Conservation (phyloP, 2,888 invertebrate species). For the Elgonia sp. region DNA sequence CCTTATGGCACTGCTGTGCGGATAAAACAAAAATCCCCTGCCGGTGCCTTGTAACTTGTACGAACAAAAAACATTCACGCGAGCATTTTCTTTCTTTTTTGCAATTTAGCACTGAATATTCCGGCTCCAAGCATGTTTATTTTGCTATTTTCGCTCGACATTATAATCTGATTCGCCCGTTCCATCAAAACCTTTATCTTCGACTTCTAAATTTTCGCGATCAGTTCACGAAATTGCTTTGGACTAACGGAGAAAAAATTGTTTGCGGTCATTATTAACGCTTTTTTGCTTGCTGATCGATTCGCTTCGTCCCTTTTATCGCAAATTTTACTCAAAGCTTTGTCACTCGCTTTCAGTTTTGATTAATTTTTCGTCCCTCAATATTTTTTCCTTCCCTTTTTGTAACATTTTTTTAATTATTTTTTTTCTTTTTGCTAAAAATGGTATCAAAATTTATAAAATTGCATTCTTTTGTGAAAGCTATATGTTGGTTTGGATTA, state of each 20-base stretch:
- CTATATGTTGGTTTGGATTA: too few species aligned
- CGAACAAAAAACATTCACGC: constrained; percentile 10
- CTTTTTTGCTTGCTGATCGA: constrained; percentile 10
- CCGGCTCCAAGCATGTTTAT: neutral
- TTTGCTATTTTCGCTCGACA: neutral
- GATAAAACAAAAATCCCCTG: constrained; percentile 61
- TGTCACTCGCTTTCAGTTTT: neutral
- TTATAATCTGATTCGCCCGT: neutral
- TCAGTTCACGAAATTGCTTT: neutral
- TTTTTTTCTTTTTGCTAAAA: neutral
- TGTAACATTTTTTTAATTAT: neutral
- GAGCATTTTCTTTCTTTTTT: too few species aligned
- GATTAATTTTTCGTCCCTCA: constrained; percentile 5
- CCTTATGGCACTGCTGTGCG: constrained; percentile 45
- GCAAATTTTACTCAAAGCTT: constrained; percentile 19
- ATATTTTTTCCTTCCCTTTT: neutral
- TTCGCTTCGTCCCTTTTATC: neutral
- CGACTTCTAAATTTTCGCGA: neutral
- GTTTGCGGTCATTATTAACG: constrained; percentile 28
- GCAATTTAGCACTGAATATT: neutral
- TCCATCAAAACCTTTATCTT: neutral
- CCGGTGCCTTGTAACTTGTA: constrained; percentile 14
- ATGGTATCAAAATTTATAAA: neutral
- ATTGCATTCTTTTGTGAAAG: neutral
- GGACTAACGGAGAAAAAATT: neutral